A percentile compares a stretch with the other conserved stretches of the same genome.
Conservation (phyloP, 23 tunicate species). For the Styela clava region DNA sequence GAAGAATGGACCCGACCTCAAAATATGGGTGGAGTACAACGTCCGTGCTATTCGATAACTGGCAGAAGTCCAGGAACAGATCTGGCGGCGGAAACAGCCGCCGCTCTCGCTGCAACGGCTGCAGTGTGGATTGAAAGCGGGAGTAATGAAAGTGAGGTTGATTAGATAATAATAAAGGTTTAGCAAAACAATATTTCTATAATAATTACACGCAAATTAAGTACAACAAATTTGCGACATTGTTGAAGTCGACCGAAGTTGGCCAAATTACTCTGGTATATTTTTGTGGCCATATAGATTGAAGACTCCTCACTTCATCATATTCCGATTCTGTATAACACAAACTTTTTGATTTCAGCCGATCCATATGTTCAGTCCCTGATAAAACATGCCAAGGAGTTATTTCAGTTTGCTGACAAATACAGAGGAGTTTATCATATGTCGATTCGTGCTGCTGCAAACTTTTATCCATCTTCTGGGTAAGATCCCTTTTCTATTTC, state of each 20-base stretch:
- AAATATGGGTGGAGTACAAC: conserved; percentile 51
- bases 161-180: too few relatives aligned
- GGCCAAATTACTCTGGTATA: too few relatives aligned
- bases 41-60: conserved; percentile 72
- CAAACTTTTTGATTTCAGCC: conserved; percentile 10
- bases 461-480: conserved; percentile 29
- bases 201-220: too few relatives aligned
- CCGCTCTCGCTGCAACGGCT: conserved; percentile 92
- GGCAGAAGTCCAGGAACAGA: conserved; percentile 72
- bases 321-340: too few relatives aligned
- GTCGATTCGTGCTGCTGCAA: conserved; percentile 37
- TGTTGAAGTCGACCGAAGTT: too few relatives aligned
- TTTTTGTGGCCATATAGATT: too few relatives aligned
- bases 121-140: conserved; percentile 63
- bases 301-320: too few relatives aligned
- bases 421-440: conserved; percentile 31
- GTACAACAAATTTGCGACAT: too few relatives aligned
- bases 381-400: conserved; percentile 40
- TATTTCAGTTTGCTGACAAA: conserved; percentile 47
- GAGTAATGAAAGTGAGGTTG: conserved; percentile 37
- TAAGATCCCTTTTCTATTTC: too few relatives aligned
- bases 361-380: conserved; percentile 30
- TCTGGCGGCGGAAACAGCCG: conserved; percentile 86
- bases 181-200: too few relatives aligned
- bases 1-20: conserved; percentile 75